Base-by-base conservation (phyloP, 2,888 invertebrate genomes). In the Megalurothrips usitatus region DNA sequence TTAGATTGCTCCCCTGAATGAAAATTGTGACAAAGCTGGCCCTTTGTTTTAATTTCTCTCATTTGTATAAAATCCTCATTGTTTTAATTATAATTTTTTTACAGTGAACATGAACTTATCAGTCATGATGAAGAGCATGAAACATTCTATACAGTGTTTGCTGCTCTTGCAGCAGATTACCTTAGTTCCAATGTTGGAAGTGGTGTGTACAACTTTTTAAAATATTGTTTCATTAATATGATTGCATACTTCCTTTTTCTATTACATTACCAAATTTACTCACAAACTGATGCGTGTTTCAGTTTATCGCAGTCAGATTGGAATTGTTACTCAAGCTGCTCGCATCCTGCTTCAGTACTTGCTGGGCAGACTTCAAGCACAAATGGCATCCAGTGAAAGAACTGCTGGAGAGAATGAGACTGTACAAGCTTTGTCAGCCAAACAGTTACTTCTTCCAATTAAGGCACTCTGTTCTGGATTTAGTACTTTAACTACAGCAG, bases 81-180 rank as follows among this genome's bases (percentile, higher is more conserved):
- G 78, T 82, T 79, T 52, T 82, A 83, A 83, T 83, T 26, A 81
- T 8, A 78, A 83, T 81, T 83, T 84, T 86, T 86, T 90, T 90
- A 80, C 89, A 97, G 97, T 88, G 96, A 96, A 89, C 90, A 90
- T 85, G 95, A 96, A 86, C 93, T 97, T 87, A 90, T 94, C 84
- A 92, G 93, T 84, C 95, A 95, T 89, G 95, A 95, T 85, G 94
- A 94, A 84, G 92, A 92, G 84, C 93, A 94, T 88, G 94, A 94
- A 85, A 91, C 92, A 83, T 97, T 97, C 90, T 97, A 94, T 88
- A 94, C 94, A 85, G 93, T 95, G 83, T 94, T 96, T 89, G 94
- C 94, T 83, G 94, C 95, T 81, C 89, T 97, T 84, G 92, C 95
- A 83, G 94, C 96, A 79, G 95, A 97, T 88, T 95, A 94, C 87